Evolutionary conservation across 2,888 invertebrate species (phyloP).

Genomic region (Slavum lentiscoides): DNA sequence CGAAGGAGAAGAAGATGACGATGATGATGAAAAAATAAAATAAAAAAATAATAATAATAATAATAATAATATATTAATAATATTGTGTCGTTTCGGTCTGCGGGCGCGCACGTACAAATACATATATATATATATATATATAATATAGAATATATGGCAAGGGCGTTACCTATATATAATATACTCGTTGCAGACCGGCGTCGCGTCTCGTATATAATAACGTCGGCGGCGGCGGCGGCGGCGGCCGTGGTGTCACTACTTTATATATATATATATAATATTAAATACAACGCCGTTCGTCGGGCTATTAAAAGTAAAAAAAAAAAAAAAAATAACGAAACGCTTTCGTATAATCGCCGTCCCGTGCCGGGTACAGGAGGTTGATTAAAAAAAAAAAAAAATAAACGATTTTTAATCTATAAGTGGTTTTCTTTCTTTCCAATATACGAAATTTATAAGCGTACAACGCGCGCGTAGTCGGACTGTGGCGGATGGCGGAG

Average conservation of each 20-base stretch:
- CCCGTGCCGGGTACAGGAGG: neutral
- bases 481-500: too few species aligned
- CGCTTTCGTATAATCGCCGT: neutral
- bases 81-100: slow-evolving; percentile 53
- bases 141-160: neutral
- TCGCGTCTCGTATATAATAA: slow-evolving; percentile 2
- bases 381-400: slow-evolving; percentile 28
- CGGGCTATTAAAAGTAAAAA: slow-evolving; percentile 43
- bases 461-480: too few species aligned
- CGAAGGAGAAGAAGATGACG: neutral
- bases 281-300: slow-evolving; percentile 21
- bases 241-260: slow-evolving; percentile 45
- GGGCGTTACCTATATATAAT: slow-evolving; percentile 35
- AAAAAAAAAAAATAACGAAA: slow-evolving; percentile 36
- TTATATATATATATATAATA: neutral
- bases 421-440: slow-evolving; percentile 33
- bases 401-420: slow-evolving; percentile 52
- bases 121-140: too few species aligned
- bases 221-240: neutral
- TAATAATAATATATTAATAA: slow-evolving; percentile 43
- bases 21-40: slow-evolving; percentile 15
- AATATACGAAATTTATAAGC: neutral
- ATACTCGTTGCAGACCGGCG: slow-evolving; percentile 24
- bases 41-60: slow-evolving; percentile 2
- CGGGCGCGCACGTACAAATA: slow-evolving; percentile 23